phyloP scores from a whole-genome alignment of 1,140 invertebrate genomes.

The Zaprionus camerounensis region DNA sequence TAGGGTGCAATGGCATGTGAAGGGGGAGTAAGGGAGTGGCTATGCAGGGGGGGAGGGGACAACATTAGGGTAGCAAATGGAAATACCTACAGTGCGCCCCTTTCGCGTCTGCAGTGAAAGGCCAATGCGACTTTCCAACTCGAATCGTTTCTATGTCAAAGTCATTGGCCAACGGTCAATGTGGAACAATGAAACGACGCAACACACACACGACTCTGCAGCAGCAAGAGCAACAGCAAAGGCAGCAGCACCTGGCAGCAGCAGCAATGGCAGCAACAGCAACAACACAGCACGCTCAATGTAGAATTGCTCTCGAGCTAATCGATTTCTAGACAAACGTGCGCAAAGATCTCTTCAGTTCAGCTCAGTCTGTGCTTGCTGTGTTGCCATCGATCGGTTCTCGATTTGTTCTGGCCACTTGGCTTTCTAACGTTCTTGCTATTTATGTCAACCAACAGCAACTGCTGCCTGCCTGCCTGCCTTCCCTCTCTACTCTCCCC shows the following conservation, averaged over 20 bases:
- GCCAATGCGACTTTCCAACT: conserved; percentile 41
- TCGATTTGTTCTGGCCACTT: conserved; percentile 69
- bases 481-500: background rate
- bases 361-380: background rate
- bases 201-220: conserved; percentile 48
- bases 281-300: conserved; percentile 36
- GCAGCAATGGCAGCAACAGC: conserved; percentile 14
- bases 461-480: background rate
- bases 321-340: conserved; percentile 79
- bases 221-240: conserved; percentile 13
- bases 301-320: conserved; percentile 60
- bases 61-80: background rate
- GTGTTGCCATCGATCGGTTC: conserved; percentile 38
- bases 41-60: background rate
- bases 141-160: conserved; percentile 71
- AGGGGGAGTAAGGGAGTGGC: background rate
- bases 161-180: conserved; percentile 73
- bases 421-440: conserved; percentile 57
- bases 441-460: conserved; percentile 61
- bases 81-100: conserved; percentile 28
- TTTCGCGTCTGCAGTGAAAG: conserved; percentile 55
- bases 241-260: background rate
- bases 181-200: conserved; percentile 66
- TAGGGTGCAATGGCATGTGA: conserved; percentile 55
- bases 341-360: conserved; percentile 34